Conservation (phyloP, 2,888 invertebrate species). For the Cantharis rufa region DNA sequence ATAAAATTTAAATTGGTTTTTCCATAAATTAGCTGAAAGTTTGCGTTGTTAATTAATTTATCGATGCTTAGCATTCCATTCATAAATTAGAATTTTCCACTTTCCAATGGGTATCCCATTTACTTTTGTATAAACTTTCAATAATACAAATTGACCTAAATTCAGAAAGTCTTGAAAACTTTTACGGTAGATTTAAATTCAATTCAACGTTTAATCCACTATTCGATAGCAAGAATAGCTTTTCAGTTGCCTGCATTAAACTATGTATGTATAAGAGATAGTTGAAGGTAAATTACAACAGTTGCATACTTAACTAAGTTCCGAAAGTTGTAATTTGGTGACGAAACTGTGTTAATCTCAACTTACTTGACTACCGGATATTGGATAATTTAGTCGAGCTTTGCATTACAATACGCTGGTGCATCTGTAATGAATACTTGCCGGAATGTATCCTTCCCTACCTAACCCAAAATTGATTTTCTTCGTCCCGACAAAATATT, state of each 20-base stretch:
- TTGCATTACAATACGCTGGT: not conserved
- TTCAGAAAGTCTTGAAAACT: not conserved
- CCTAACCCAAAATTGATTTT: not conserved
- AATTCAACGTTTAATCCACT: not conserved
- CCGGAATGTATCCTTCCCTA: not conserved
- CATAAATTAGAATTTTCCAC: not conserved
- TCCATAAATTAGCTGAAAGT: not conserved
- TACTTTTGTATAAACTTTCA: not conserved
- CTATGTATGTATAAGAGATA: constrained; percentile 4
- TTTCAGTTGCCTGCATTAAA: not conserved
- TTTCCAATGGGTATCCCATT: not conserved
- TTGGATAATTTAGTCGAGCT: not conserved
- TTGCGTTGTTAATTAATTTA: not conserved
- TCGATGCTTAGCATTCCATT: not conserved
- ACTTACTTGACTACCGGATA: not conserved
- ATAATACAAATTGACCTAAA: not conserved
- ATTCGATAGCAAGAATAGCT: not conserved
- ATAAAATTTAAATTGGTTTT: not conserved
- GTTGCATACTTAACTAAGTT: constrained; percentile 17
- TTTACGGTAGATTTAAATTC: not conserved
- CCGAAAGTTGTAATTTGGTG: constrained; percentile 19
- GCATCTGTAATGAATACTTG: not conserved
- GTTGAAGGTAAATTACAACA: constrained; percentile 15
- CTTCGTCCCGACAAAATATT: not conserved
- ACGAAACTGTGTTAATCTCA: constrained; percentile 9